Evolutionary conservation across 1,140 invertebrate species (phyloP), one percentile per base, ranked within the genome.

Genomic region (Eupristina koningsbergeri): DNA sequence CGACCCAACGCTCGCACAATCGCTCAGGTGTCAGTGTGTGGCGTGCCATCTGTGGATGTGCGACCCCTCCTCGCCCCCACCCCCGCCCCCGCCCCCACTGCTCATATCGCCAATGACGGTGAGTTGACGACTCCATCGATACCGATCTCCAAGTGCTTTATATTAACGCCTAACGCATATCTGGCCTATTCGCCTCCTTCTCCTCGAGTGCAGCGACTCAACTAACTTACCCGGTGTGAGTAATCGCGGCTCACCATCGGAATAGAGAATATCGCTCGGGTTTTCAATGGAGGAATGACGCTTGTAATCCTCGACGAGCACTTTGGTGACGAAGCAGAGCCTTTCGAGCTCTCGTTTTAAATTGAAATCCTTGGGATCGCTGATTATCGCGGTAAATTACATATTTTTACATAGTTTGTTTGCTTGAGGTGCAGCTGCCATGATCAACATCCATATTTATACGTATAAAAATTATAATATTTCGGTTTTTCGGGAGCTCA

Each of bases 1-100:
- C 19, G 45, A 45, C 6, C 41, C n/a, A 63, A 9, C 7, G 17
- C 47, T 53, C 47, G 31, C 31, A 61, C 50, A 76, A 58, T 61
- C 74, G 45, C 45, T 76, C 73, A 75, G 73, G 73, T 75, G 73
- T 47, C 73, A 67, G 8, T 15, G 47, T 17, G 13, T 50, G 47
- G 15, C 15, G 17, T 15, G 17, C 47, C 47, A 50, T 50, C 15
- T 50, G 15, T 15, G 47, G 17, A 45, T 45, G 41, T 45, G 41
- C 41, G 13, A 45, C 41, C 6, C 41, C 6, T 45, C 15, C 15
- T 9, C 15, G 7, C 2, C 45, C 41, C 26, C n/a, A 15, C 29
- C n/a, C 26, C 45, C 41, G 41, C 6, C 41, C 6, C 11, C 41
- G 41, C 41, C 11, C 6, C 41, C 41, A 5, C 11, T 5, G 41